Percentiles rank a stretch among this genome's conserved stretches.
Conservation (phyloP, 2,888 invertebrate species). For the Eledone cirrhosa region DNA sequence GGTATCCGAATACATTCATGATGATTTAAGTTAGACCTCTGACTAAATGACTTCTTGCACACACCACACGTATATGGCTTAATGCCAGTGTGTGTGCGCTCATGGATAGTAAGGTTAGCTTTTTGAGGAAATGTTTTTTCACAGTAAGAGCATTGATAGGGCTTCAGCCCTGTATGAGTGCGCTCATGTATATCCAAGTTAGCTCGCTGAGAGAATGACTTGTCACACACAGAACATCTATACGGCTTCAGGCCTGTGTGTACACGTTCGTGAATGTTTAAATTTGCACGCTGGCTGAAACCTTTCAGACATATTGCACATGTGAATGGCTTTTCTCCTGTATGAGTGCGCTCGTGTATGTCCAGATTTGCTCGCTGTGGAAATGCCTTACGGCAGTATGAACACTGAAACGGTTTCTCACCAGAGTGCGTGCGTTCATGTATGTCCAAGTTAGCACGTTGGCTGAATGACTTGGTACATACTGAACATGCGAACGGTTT, state of each 20-base stretch:
- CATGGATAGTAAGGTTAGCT: constrained; percentile 15
- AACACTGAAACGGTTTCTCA: constrained; percentile 24
- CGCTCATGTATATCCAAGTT: constrained; percentile 22
- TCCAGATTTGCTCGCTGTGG: constrained; percentile 23
- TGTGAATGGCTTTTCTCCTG: constrained; percentile 21
- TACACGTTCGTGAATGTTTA: constrained; percentile 17
- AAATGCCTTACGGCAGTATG: constrained; percentile 25
- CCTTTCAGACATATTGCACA: constrained; percentile 24
- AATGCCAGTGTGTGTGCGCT: not conserved
- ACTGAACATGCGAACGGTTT: constrained; percentile 25
- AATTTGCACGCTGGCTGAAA: constrained; percentile 25
- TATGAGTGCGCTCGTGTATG: constrained; percentile 26
- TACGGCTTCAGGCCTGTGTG: constrained; percentile 24
- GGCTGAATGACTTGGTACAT: constrained; percentile 23
- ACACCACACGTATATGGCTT: constrained; percentile 20
- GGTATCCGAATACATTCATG: constrained; percentile 20
- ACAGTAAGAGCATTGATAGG: constrained; percentile 12
- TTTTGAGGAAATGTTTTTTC: constrained; percentile 21
- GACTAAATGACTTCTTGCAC: constrained; percentile 21
- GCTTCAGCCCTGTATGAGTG: constrained; percentile 20
- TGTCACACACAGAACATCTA: constrained; percentile 15
- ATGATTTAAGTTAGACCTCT: constrained; percentile 17
- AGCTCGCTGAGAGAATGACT: constrained; percentile 26
- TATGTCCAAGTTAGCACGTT: constrained; percentile 24
- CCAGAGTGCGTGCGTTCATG: constrained; percentile 27